Evolutionary conservation across 1,140 invertebrate genomes (phyloP).

Genomic region (Cydia strobilella): DNA sequence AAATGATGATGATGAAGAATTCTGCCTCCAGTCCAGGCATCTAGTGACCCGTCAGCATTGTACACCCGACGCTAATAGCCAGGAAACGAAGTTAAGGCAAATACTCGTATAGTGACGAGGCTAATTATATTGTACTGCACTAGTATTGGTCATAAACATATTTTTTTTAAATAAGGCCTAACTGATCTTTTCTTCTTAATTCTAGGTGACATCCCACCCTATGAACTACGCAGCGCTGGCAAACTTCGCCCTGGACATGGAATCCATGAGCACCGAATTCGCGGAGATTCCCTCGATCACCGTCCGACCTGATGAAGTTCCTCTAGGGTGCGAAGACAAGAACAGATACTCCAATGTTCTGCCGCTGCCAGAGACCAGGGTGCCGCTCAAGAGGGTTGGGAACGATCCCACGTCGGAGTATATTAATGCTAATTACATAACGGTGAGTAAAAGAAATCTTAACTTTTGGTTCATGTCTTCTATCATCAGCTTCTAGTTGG

Average conservation of each 20-base stretch:
- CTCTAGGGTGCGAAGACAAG: constrained; percentile 92
- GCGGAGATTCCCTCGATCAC: constrained; percentile 88
- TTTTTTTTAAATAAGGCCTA: not conserved
- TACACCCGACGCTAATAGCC: too few relatives aligned
- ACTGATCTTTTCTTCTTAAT: constrained; percentile 17
- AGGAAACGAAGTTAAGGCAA: too few relatives aligned
- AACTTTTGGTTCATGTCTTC: not conserved
- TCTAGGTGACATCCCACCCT: constrained; percentile 86
- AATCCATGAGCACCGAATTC: constrained; percentile 89
- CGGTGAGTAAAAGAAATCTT: constrained; percentile 80
- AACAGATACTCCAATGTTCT: constrained; percentile 97
- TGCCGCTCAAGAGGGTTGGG: constrained; percentile 84
- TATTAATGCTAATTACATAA: constrained; percentile 95
- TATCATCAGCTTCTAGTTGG: too few relatives aligned
- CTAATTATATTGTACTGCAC: too few relatives aligned
- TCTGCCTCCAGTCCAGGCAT: too few relatives aligned
- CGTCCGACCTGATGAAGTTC: constrained; percentile 90
- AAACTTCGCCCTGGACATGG: constrained; percentile 86
- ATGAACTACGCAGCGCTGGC: constrained; percentile 88
- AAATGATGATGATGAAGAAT: too few relatives aligned
- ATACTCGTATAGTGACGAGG: too few relatives aligned
- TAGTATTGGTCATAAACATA: too few relatives aligned
- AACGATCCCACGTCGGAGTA: constrained; percentile 91
- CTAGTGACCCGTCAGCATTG: too few relatives aligned
- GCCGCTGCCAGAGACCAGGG: constrained; percentile 93